A percentile compares a stretch with the other conserved stretches of the same genome.
Conservation (phyloP, 2,113 vertebrate genomes). For the Oncorhynchus masou region DNA sequence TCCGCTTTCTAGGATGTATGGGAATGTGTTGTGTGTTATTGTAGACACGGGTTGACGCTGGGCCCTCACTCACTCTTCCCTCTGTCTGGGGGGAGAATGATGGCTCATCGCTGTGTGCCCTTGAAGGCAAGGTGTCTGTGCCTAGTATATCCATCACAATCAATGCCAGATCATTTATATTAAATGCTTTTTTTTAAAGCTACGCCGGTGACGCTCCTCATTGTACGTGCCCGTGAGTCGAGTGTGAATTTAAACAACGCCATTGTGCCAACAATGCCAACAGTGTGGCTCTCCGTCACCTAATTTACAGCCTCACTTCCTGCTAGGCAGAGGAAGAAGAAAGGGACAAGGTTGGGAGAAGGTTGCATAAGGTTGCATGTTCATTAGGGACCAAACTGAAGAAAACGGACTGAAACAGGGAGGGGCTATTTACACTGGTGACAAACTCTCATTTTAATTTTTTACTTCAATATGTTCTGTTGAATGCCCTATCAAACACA, state of each 20-base stretch:
- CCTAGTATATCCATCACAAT: constrained; percentile 79
- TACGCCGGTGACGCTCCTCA: constrained; percentile 43
- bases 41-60: constrained; percentile 66
- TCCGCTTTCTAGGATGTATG: constrained; percentile 17
- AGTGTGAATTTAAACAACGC: constrained; percentile 66
- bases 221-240: constrained; percentile 34
- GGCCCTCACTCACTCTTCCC: constrained; percentile 64
- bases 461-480: no score
- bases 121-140: constrained; percentile 77
- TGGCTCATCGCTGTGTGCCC: constrained; percentile 75
- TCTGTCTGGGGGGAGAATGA: constrained; percentile 71
- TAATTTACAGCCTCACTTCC: constrained; percentile 64
- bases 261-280: no score
- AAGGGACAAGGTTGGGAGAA: constrained; percentile 44
- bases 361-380: constrained; percentile 47
- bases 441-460: no score
- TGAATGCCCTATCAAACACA: no score
- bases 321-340: constrained; percentile 55
- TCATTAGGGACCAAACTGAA: no score
- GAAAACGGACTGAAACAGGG: no score
- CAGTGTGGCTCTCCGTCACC: constrained; percentile 55
- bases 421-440: no score
- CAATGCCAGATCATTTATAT: constrained; percentile 77
- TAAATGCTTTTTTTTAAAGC: constrained; percentile 66
- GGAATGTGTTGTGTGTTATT: constrained; percentile 51